Conservation (phyloP, 1,140 invertebrate species). For the Episyrphus balteatus region DNA sequence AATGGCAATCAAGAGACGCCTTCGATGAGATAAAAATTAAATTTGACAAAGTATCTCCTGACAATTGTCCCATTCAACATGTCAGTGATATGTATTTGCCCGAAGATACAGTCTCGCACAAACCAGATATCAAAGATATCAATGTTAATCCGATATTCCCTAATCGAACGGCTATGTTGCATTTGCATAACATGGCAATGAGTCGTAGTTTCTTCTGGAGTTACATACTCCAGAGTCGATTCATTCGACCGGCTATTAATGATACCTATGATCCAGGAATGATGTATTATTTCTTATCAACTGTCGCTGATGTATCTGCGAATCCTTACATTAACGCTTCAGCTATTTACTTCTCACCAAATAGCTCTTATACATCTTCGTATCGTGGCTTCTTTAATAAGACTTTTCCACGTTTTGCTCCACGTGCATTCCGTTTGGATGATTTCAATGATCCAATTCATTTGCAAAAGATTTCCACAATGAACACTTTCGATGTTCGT, state of each 20-base stretch:
- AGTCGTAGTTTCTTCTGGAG: constrained; percentile 92
- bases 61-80: constrained; percentile 84
- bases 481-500: constrained; percentile 73
- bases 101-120: constrained; percentile 72
- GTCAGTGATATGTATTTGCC: constrained; percentile 75
- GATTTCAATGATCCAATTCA: constrained; percentile 93
- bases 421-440: constrained; percentile 79
- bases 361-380: constrained; percentile 88
- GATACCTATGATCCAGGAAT: constrained; percentile 93
- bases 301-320: constrained; percentile 87
- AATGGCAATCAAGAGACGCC: constrained; percentile 76
- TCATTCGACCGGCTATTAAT: constrained; percentile 78
- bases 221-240: constrained; percentile 85
- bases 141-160: constrained; percentile 92
- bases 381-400: constrained; percentile 95
- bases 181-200: constrained; percentile 92
- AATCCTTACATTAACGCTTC: constrained; percentile 89
- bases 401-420: constrained; percentile 89
- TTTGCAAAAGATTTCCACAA: constrained; percentile 78
- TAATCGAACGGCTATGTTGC: constrained; percentile 83
- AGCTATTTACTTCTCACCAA: constrained; percentile 88
- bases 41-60: constrained; percentile 65
- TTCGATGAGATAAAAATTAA: constrained; percentile 77
- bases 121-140: constrained; percentile 89
- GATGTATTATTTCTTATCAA: constrained; percentile 95